phyloP scores from a whole-genome alignment of 2,797 vertebrate genomes.

The Centropyge bicolor region DNA sequence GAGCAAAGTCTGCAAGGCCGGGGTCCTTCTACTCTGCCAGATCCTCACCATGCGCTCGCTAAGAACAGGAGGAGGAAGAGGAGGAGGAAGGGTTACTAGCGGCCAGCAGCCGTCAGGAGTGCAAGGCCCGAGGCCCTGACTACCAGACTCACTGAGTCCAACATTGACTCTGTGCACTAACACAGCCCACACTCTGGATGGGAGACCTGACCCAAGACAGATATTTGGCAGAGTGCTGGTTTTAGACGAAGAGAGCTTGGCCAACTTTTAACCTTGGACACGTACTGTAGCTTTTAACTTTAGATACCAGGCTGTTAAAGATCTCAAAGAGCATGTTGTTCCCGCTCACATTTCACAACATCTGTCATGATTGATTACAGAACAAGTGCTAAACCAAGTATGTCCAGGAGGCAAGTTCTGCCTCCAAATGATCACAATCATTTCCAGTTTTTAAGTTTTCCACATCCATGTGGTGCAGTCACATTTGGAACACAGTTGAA shows the following conservation, averaged over 20 bases:
- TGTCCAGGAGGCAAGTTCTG: constrained; percentile 74
- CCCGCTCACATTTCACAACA: constrained; percentile 70
- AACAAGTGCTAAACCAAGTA: constrained; percentile 52
- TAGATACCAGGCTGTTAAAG: constrained; percentile 75
- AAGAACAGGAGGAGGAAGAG: constrained; percentile 51
- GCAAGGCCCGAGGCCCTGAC: constrained; percentile 80
- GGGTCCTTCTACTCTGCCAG: constrained; percentile 65
- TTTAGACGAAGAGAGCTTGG: constrained; percentile 71
- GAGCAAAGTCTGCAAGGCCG: constrained; percentile 67
- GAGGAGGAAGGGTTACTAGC: constrained; percentile 68
- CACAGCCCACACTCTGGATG: constrained; percentile 81
- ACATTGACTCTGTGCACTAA: constrained; percentile 79
- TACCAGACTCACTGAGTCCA: constrained; percentile 74
- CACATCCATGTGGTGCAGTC: constrained; percentile 37
- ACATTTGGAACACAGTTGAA: constrained; percentile 27
- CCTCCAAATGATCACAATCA: constrained; percentile 51
- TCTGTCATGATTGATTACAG: constrained; percentile 79
- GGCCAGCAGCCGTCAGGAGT: constrained; percentile 74
- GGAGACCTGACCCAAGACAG: constrained; percentile 78
- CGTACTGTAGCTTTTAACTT: constrained; percentile 69
- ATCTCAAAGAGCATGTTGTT: constrained; percentile 75
- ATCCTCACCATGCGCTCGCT: constrained; percentile 53
- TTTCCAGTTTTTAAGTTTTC: constrained; percentile 47
- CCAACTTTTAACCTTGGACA: constrained; percentile 80
- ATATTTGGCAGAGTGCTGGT: constrained; percentile 79